phyloP scores from a whole-genome alignment of 2,113 vertebrate genomes.

The Corythaixoides concolor region DNA sequence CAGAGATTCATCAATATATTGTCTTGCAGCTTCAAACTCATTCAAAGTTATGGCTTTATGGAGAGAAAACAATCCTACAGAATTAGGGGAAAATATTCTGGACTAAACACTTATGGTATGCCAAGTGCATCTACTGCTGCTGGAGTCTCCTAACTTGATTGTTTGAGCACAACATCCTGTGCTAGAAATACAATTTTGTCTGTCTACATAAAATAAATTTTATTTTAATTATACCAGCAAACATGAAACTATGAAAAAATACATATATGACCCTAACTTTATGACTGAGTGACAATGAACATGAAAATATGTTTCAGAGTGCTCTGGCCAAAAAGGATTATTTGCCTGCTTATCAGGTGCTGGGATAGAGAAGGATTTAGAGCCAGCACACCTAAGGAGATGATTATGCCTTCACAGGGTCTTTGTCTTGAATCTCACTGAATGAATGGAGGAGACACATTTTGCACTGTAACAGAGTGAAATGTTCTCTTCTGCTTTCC shows the following conservation, averaged over 20 bases:
- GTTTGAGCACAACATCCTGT: neutral
- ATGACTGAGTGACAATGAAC: neutral
- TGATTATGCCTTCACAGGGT: neutral
- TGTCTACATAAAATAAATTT: neutral
- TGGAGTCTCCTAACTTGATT: neutral
- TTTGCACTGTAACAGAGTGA: neutral
- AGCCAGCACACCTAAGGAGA: neutral
- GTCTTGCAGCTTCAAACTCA: neutral
- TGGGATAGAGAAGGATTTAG: neutral
- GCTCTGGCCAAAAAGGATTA: neutral
- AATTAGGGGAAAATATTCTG: neutral
- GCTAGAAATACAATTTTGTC: neutral
- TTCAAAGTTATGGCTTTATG: neutral
- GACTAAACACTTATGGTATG: neutral
- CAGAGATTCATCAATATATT: neutral
- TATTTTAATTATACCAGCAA: neutral
- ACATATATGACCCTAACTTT: neutral
- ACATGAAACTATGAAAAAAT: neutral
- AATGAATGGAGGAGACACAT: neutral
- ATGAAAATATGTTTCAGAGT: neutral
- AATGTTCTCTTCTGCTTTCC: conserved; percentile 34
- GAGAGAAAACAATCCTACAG: neutral
- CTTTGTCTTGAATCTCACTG: neutral
- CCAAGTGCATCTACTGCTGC: neutral
- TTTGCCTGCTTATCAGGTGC: neutral